These are phyloP conservation scores for Macrobrachium rosenbergii DNA, from an alignment of 1,140 invertebrate species.

Conservation along the genomic window DNA sequence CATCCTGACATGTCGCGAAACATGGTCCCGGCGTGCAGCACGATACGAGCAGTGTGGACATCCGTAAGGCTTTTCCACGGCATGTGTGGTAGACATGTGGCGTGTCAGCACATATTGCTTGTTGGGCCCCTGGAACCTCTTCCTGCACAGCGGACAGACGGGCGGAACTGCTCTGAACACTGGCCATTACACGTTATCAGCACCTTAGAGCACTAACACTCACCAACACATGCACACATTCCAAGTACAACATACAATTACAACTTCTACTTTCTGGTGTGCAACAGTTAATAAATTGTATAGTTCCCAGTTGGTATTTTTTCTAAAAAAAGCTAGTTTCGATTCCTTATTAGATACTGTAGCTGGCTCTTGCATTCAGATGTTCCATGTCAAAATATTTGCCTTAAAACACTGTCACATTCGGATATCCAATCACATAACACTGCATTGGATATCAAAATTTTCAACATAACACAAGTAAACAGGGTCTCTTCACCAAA, in stretches of 20 bases:
- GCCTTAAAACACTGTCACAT: too few relatives aligned
- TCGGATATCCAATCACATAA: too few relatives aligned
- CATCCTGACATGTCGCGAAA: conserved; percentile 62
- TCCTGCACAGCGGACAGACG: conserved; percentile 64
- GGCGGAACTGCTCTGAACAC: conserved; percentile 54
- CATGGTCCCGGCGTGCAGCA: conserved; percentile 66
- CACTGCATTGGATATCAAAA: too few relatives aligned
- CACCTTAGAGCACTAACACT: conserved; percentile 48
- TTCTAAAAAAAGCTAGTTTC: too few relatives aligned
- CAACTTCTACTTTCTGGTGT: neutral
- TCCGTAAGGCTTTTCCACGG: conserved; percentile 58
- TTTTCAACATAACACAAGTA: too few relatives aligned
- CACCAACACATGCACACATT: conserved; percentile 32
- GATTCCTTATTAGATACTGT: too few relatives aligned
- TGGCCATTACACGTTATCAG: conserved; percentile 62
- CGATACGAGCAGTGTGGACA: conserved; percentile 72
- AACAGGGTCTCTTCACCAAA: too few relatives aligned
- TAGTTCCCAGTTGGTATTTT: too few relatives aligned
- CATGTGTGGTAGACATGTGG: conserved; percentile 60
- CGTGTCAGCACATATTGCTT: conserved; percentile 62
- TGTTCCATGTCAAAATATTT: too few relatives aligned
- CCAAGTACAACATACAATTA: conserved; percentile 6
- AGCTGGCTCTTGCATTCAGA: too few relatives aligned
- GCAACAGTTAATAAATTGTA: neutral
- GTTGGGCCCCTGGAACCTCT: conserved; percentile 64